Conservation (phyloP, 2,888 invertebrate species). For the Tachina fera region DNA sequence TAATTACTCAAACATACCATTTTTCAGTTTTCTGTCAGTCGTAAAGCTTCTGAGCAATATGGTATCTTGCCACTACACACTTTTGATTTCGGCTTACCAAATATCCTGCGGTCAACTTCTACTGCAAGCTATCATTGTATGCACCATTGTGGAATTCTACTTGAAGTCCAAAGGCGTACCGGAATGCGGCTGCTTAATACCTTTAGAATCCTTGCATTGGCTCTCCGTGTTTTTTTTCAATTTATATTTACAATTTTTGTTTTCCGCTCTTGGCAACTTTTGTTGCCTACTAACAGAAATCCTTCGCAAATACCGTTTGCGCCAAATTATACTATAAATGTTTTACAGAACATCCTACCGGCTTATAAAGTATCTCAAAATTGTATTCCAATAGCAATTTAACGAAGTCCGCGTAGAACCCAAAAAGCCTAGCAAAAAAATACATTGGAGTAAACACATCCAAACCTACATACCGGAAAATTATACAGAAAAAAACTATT, state of each 20-base stretch:
- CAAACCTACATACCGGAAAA: too few relatives aligned
- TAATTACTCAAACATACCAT: background rate
- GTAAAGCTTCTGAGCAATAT: background rate
- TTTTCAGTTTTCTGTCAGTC: background rate
- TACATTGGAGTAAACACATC: too few relatives aligned
- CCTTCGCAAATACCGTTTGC: background rate
- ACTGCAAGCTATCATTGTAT: background rate
- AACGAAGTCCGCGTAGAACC: too few relatives aligned
- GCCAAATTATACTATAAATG: background rate
- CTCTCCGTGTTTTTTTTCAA: background rate
- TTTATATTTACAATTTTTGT: background rate
- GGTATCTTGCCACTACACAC: background rate
- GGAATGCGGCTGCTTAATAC: slow-evolving; percentile 2
- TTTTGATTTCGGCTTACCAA: background rate
- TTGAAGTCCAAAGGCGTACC: background rate
- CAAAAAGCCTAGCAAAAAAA: too few relatives aligned
- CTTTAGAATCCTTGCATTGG: background rate
- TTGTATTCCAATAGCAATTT: too few relatives aligned
- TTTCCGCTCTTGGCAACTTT: background rate
- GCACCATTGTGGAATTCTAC: background rate
- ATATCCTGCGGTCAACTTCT: background rate
- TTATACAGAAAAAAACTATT: too few relatives aligned
- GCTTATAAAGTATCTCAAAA: too few relatives aligned
- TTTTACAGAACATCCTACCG: too few relatives aligned
- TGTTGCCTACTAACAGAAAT: background rate